phyloP scores from a whole-genome alignment of 2,888 invertebrate genomes.

The Seladonia tumulorum region DNA sequence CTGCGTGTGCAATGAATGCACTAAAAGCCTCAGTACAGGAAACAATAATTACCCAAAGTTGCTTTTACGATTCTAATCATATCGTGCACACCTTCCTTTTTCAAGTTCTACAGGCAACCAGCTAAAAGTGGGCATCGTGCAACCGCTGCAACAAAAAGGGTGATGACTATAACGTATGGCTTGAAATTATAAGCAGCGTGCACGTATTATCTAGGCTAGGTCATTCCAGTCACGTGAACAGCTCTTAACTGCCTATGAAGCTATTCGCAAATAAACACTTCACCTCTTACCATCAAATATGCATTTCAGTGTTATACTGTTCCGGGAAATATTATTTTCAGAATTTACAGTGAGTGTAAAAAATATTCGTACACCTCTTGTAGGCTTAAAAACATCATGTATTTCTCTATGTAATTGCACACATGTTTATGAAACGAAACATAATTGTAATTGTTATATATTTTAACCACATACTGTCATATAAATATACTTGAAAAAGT shows the following conservation, averaged over 20 bases:
- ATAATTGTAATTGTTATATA: too few relatives aligned
- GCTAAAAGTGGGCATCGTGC: background rate
- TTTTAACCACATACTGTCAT: too few relatives aligned
- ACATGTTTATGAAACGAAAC: too few relatives aligned
- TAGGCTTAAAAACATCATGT: too few relatives aligned
- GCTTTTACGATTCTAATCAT: background rate
- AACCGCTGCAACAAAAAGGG: background rate
- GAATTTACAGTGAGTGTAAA: too few relatives aligned
- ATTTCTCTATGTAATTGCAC: too few relatives aligned
- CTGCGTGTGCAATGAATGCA: background rate
- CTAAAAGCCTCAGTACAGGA: background rate
- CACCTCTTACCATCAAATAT: background rate
- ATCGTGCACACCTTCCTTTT: background rate
- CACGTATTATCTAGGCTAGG: background rate
- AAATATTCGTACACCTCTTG: too few relatives aligned
- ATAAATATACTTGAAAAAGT: too few relatives aligned
- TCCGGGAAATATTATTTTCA: background rate
- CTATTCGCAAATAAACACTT: background rate
- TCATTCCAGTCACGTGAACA: background rate
- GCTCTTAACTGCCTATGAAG: background rate
- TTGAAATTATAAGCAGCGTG: background rate
- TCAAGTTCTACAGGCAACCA: background rate
- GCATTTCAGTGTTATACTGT: background rate
- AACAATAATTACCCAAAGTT: background rate
- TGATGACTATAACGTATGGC: background rate